Percentiles rank a stretch among this genome's conserved stretches.
Conservation (phyloP, 2,113 vertebrate species). For the Nyctereutes procyonoides region DNA sequence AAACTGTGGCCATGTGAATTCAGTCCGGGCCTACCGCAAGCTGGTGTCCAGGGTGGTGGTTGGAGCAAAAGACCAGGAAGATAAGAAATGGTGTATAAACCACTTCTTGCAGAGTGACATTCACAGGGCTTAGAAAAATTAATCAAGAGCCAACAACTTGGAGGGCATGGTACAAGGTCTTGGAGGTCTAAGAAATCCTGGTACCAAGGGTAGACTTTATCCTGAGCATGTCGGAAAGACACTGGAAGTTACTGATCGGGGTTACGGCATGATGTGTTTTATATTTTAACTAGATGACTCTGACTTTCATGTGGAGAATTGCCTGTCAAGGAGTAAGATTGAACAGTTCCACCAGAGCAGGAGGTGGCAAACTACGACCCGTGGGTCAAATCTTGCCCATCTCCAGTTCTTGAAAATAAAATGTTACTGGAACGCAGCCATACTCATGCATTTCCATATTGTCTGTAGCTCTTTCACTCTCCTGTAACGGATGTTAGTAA, state of each 20-base stretch:
- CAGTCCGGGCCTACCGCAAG: no score
- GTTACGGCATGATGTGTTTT: neutral
- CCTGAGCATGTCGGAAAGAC: neutral
- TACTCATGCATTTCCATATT: neutral
- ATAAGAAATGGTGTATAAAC: neutral
- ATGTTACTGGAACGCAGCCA: neutral
- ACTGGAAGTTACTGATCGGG: neutral
- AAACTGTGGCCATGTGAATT: neutral
- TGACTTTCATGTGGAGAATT: neutral
- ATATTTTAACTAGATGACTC: neutral
- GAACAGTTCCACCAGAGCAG: neutral
- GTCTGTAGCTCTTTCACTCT: neutral
- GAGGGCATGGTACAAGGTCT: neutral
- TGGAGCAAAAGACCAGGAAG: neutral
- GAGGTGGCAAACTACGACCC: neutral
- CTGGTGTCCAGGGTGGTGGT: neutral
- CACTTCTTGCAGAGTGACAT: neutral
- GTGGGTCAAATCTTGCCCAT: neutral
- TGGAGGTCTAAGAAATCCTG: neutral
- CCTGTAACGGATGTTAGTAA: neutral
- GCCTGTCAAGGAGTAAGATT: neutral
- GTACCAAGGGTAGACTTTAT: neutral
- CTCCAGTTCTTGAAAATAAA: conserved; percentile 41
- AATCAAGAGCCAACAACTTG: neutral
- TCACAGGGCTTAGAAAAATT: neutral